Percentiles rank a stretch among this genome's conserved stretches.
Conservation (phyloP, 1,140 invertebrate species). For the Artemia franciscana region DNA sequence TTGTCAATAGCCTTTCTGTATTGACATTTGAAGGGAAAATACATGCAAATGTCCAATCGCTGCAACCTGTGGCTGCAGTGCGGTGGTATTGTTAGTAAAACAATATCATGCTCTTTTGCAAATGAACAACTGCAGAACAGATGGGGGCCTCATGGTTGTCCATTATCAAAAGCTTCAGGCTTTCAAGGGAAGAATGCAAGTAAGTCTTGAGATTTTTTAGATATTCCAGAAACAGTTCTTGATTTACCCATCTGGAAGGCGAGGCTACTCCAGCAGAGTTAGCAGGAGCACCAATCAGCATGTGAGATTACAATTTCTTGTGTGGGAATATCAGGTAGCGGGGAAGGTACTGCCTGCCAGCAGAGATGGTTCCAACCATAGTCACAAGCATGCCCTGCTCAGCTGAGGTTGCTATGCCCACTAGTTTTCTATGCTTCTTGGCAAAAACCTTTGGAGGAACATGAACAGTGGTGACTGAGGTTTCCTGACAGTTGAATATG, state of each 20-base stretch:
- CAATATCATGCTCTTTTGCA: too few species aligned
- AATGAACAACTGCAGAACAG: not conserved
- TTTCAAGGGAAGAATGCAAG: not conserved
- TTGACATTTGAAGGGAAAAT: not conserved
- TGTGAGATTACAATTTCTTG: not conserved
- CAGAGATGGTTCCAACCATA: not conserved
- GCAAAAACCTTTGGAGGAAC: not conserved
- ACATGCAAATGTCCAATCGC: too few species aligned
- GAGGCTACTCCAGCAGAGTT: not conserved
- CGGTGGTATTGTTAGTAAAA: not conserved
- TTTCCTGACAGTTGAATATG: slow-evolving; percentile 7
- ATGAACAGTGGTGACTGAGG: not conserved
- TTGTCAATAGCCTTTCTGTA: not conserved
- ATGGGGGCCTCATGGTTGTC: not conserved
- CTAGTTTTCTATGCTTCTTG: not conserved
- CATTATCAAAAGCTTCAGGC: too few species aligned
- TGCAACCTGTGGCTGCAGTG: not conserved
- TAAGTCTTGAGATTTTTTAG: not conserved
- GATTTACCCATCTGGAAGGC: not conserved
- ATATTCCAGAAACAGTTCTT: not conserved
- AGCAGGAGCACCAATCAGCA: not conserved
- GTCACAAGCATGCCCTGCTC: not conserved
- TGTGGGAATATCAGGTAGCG: not conserved
- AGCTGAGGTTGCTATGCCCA: not conserved
- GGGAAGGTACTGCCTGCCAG: not conserved